Base-by-base conservation (phyloP, 2,888 invertebrate species). In the Tethea ocularis region DNA sequence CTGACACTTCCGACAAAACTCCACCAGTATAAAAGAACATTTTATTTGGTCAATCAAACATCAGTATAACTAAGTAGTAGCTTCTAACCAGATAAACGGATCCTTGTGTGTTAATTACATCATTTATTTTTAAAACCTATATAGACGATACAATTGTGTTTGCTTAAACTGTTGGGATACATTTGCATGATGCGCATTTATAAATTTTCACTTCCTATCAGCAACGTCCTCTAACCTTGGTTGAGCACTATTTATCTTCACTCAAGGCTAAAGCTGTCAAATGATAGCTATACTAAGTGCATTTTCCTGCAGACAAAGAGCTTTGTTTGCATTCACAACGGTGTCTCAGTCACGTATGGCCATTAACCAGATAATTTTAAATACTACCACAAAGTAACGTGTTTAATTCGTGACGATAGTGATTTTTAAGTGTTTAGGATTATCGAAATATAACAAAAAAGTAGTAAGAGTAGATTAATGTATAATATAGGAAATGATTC, bases 381-480 rank as follows among this genome's bases (percentile, higher is more conserved):
- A n/a, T 20, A 20, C 15, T 46, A 46, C 46, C 46, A 46, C 46
- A 46, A 46, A 20, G 46, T 46, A 46, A 46, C 20, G 46, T 10
- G 20, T 46, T 46, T 46, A 7, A 46, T 46, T 46, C 46, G 46
- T 46, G 46, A 46, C 46, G 46, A 46, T 46, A 46, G 20, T 46
- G 46, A 46, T 8, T 7, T 20, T 20, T 20, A 20, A 10, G 10
- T 10, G 10, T 46, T 46, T 38, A n/a, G n/a, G n/a, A 10, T 38
- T 38, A 38, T 38, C 38, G 20, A 41, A 15, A n/a, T 17, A 6
- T 33, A 8, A 33, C 36, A 33, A 6, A 5, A 26, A 26, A 26
- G 6, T 26, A 7, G 5, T 26, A 26, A 7, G 26, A 26, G 6
- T 6, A 26, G 26, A 6, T 26, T 26, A 26, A 7, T 26, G 5